phyloP scores from a whole-genome alignment of 64 coral and sea anemone genomes.

The Exaiptasia diaphana region DNA sequence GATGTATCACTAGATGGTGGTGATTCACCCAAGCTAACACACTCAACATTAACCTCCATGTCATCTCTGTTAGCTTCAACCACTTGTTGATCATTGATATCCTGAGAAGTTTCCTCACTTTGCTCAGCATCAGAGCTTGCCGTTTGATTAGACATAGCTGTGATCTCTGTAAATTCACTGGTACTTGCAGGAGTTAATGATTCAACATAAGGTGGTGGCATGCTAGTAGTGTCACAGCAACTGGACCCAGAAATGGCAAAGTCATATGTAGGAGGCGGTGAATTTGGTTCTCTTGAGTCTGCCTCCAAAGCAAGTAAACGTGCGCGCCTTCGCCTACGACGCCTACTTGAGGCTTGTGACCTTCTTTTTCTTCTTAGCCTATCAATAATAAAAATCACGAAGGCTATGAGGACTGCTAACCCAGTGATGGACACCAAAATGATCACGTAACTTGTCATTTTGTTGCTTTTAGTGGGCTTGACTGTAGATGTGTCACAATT shows the following conservation, averaged over 20 bases:
- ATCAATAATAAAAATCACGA: slow-evolving; percentile 77
- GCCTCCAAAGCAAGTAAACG: neutral
- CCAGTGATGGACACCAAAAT: slow-evolving; percentile 82
- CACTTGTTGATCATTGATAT: neutral
- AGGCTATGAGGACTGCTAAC: slow-evolving; percentile 59
- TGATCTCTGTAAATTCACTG: neutral
- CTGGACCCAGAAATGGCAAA: slow-evolving; percentile 6
- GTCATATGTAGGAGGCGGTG: slow-evolving; percentile 22
- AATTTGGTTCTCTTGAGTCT: neutral
- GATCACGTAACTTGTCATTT: slow-evolving; percentile 76
- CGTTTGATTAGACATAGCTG: neutral
- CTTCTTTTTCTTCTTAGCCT: slow-evolving; percentile 59
- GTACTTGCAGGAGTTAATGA: neutral
- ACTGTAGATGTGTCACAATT: slow-evolving; percentile 22
- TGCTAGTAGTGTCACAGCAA: neutral
- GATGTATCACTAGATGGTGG: slow-evolving; percentile 30
- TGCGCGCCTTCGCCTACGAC: slow-evolving; percentile 9
- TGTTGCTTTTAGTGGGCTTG: slow-evolving; percentile 1
- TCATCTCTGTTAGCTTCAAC: too few species aligned
- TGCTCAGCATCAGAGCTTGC: neutral
- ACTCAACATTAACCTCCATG: neutral
- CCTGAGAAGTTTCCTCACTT: neutral
- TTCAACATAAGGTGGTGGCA: neutral
- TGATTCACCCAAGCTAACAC: slow-evolving; percentile 1
- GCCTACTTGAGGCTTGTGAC: slow-evolving; percentile 39